phyloP scores from a whole-genome alignment of 2,797 vertebrate genomes.

The Mallotus villosus region DNA sequence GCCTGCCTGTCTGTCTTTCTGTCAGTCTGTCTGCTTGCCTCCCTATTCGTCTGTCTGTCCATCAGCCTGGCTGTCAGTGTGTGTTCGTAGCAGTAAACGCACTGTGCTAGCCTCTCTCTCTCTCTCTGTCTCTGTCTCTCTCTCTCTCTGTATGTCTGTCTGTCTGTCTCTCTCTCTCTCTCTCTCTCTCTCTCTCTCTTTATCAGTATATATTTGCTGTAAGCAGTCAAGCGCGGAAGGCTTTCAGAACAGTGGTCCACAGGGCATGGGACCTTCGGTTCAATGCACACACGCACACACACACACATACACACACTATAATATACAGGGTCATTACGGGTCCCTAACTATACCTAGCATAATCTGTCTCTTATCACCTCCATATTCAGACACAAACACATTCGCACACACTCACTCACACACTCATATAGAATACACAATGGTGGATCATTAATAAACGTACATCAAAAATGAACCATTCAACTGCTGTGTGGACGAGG shows the following conservation, averaged over 20 bases:
- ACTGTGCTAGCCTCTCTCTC: conserved; percentile 55
- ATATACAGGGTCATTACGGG: conserved; percentile 72
- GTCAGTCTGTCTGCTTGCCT: neutral
- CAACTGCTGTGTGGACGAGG: too few relatives aligned
- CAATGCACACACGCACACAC: conserved; percentile 41
- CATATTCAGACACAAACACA: conserved; percentile 23
- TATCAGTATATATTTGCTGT: conserved; percentile 80
- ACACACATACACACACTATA: conserved; percentile 58
- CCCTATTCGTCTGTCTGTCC: neutral
- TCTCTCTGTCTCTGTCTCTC: conserved; percentile 54
- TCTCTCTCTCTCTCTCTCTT: conserved; percentile 65
- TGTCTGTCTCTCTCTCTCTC: conserved; percentile 54
- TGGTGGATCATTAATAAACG: too few relatives aligned
- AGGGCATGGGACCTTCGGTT: conserved; percentile 67
- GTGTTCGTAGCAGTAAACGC: conserved; percentile 62
- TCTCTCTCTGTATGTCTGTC: conserved; percentile 44
- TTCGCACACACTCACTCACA: neutral
- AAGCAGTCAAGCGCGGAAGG: conserved; percentile 76
- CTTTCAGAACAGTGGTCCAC: conserved; percentile 77
- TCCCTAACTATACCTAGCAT: conserved; percentile 60
- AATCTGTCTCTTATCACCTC: conserved; percentile 63
- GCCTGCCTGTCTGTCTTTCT: too few relatives aligned
- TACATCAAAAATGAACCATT: too few relatives aligned
- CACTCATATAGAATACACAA: neutral
- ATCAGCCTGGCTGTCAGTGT: conserved; percentile 37